Conservation (phyloP, 2,888 invertebrate species). For the Congeria kusceri region DNA sequence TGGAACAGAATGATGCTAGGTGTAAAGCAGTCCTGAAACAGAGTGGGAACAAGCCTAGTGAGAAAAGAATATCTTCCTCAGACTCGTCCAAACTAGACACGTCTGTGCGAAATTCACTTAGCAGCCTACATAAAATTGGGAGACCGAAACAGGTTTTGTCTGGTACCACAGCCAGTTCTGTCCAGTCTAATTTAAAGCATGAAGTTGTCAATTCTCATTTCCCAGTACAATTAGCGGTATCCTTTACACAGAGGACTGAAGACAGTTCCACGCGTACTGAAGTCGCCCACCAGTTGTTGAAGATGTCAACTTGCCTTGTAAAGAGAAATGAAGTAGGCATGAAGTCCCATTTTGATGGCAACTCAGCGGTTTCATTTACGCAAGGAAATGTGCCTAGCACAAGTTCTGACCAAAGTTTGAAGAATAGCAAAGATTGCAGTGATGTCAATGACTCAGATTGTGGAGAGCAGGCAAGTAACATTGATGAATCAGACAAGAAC, state of each 20-base stretch:
- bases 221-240: not conserved
- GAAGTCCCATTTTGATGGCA: no score
- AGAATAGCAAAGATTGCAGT: not conserved
- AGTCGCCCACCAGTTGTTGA: constrained; percentile 40
- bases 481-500: constrained; percentile 1
- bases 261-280: constrained; percentile 18
- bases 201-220: not conserved
- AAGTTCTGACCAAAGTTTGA: not conserved
- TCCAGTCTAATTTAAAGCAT: not conserved
- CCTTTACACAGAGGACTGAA: not conserved
- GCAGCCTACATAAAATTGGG: not conserved
- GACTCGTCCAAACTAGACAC: no score
- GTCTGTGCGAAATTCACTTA: not conserved
- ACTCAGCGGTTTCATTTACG: not conserved
- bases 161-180: not conserved
- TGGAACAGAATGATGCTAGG: not conserved
- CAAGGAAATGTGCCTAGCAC: not conserved
- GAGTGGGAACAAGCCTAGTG: not conserved
- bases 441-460: not conserved
- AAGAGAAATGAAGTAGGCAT: no score
- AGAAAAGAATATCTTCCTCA: not conserved
- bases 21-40: not conserved
- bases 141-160: not conserved
- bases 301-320: no score
- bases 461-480: not conserved